These are phyloP conservation scores for Folsomia candida DNA, from an alignment of 2,888 invertebrate genomes.

Conservation along the genomic window DNA sequence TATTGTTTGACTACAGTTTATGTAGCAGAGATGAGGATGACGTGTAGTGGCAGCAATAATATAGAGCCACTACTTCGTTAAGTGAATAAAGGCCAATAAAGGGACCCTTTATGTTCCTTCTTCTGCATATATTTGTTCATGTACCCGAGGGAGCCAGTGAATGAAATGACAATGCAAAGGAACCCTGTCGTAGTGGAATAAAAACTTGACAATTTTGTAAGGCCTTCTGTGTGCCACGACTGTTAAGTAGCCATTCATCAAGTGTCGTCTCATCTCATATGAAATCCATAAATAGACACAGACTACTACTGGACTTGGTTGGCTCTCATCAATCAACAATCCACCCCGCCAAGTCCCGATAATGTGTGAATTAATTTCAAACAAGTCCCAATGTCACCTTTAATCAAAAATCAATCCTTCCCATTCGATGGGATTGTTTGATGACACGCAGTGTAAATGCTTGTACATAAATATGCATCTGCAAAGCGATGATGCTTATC, in stretches of 20 bases:
- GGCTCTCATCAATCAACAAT: constrained; percentile 22
- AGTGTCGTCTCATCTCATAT: constrained; percentile 5
- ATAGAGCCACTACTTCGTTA: too few species aligned
- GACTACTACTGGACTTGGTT: constrained; percentile 33
- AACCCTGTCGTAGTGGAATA: not conserved
- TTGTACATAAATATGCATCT: too few species aligned
- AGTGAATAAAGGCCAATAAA: too few species aligned
- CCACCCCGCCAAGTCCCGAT: not conserved
- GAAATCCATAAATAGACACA: constrained; percentile 27
- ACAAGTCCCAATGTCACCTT: not conserved
- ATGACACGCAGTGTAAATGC: too few species aligned
- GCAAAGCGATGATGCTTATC: too few species aligned
- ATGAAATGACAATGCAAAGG: not conserved
- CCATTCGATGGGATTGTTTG: too few species aligned
- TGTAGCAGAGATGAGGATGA: too few species aligned
- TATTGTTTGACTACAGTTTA: too few species aligned
- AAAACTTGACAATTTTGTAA: constrained; percentile 12
- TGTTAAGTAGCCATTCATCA: constrained; percentile 17
- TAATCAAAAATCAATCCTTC: not conserved
- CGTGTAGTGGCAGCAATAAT: too few species aligned
- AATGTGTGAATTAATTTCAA: constrained; percentile 10
- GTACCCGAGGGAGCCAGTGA: too few species aligned
- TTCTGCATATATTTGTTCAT: too few species aligned
- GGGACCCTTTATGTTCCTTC: too few species aligned
- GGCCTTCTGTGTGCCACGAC: constrained; percentile 6